Percentiles rank a stretch among this genome's conserved stretches.
phyloP scores from a whole-genome alignment of 2,797 vertebrate species.

The Lepidocolaptes lacrymiger region DNA sequence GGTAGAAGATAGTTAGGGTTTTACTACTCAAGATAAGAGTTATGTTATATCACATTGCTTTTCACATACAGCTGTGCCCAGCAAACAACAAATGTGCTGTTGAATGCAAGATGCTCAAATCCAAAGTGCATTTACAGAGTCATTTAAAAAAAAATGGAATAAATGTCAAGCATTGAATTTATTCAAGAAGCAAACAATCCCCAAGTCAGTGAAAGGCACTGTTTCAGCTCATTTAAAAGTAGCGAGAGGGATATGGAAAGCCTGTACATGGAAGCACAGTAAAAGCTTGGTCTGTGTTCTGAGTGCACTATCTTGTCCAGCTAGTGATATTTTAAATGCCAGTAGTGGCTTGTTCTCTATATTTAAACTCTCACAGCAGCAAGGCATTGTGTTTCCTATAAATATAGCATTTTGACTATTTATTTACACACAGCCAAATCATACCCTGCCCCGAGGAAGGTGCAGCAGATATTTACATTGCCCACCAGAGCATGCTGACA shows the following conservation, averaged over 20 bases:
- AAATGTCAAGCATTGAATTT: background rate
- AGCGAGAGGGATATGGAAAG: background rate
- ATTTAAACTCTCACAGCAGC: slow-evolving; percentile 39
- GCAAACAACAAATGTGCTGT: background rate
- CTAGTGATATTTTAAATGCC: slow-evolving; percentile 51
- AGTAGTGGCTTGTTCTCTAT: slow-evolving; percentile 47
- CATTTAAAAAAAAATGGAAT: background rate
- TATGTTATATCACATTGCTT: fast-evolving
- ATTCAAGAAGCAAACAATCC: background rate
- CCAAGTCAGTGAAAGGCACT: background rate
- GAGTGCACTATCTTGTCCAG: slow-evolving; percentile 40
- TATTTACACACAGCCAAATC: background rate
- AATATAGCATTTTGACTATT: slow-evolving; percentile 44
- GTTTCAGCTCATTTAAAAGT: background rate
- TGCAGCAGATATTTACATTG: background rate
- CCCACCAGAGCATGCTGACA: background rate
- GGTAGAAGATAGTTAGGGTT: background rate
- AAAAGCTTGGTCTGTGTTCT: slow-evolving; percentile 49
- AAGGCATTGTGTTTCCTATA: slow-evolving; percentile 55
- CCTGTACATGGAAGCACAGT: background rate
- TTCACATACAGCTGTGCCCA: fast-evolving
- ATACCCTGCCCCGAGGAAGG: background rate
- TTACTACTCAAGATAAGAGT: fast-evolving
- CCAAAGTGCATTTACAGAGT: background rate
- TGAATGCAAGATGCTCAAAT: background rate